Base-by-base conservation (phyloP, 2,113 vertebrate species). In the Microcebus jonahi region DNA sequence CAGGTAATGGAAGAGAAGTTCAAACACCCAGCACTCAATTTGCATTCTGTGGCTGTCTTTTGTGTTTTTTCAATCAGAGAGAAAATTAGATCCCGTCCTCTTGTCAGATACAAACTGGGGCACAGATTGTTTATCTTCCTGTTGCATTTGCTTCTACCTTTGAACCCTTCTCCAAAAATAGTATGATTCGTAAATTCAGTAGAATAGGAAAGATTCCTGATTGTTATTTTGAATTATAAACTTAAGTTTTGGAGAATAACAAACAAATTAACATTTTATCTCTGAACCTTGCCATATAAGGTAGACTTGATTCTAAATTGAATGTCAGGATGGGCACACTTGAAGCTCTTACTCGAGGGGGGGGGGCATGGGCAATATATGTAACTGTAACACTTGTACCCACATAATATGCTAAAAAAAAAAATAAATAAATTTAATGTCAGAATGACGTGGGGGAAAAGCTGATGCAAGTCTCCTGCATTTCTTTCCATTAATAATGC, bases 401-500 rank as follows among this genome's bases (percentile, higher is more conserved):
- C 45, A 7, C 45, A 45, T 45, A 45, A 45, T 45, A 8, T 45
- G 45, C 45, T 45, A 45, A 45, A 45, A 45, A 45, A 45, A 45
- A 7, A 45, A 45, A 45, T 45, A 45, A 45, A 45, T 80, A 88
- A 91, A 81, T 96, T 90, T 92, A 90, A 97, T 89, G 82, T 96
- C 53, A 36, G 0, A 73, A 42, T 95, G 93, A 88, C 85, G 96
- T 86, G 92, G 87, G 88, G 91, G 91, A 67, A 95, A 92, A 86
- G 88, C 65, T 29, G 90, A 81, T 93, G 88, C 50, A 90, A 92
- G 45, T 70, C 71, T 48, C 31, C 25, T 61, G 77, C 13, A 45
- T 97, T 98, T 97, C 79, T 73, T 95, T 80, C 86, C 86, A 48
- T 90, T 96, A 88, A 34, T 94, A 95, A 88, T 70, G 91, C n/a